phyloP scores from a whole-genome alignment of 2,888 invertebrate species.

The Pteria penguin region DNA sequence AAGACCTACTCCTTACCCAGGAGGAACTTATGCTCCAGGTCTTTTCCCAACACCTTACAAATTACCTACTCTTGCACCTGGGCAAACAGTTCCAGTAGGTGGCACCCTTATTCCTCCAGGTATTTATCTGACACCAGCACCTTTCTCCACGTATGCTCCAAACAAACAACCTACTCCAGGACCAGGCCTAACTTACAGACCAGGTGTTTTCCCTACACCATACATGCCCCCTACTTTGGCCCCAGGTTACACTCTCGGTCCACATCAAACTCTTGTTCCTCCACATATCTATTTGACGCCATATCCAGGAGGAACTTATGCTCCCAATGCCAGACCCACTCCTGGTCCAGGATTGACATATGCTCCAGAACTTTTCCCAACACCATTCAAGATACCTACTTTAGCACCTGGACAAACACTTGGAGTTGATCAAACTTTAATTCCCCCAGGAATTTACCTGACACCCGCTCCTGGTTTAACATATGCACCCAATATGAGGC shows the following conservation, averaged over 20 bases:
- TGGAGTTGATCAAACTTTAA: slow-evolving; percentile 44
- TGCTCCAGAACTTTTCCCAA: slow-evolving; percentile 51
- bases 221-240: slow-evolving; percentile 56
- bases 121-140: slow-evolving; percentile 38
- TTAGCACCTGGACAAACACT: slow-evolving; percentile 52
- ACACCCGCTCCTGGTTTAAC: slow-evolving; percentile 45
- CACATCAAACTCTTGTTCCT: slow-evolving; percentile 43
- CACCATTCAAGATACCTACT: slow-evolving; percentile 54
- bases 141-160: slow-evolving; percentile 50
- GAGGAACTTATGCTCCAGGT: slow-evolving; percentile 44
- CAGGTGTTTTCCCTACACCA: slow-evolving; percentile 50
- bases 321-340: slow-evolving; percentile 54
- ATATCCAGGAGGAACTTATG: slow-evolving; percentile 39
- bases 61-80: slow-evolving; percentile 48
- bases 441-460: slow-evolving; percentile 36
- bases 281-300: slow-evolving; percentile 48
- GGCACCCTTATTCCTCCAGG: slow-evolving; percentile 41
- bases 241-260: slow-evolving; percentile 53
- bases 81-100: slow-evolving; percentile 50
- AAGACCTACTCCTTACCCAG: slow-evolving; percentile 47
- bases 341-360: slow-evolving; percentile 53
- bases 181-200: slow-evolving; percentile 48
- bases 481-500: slow-evolving; percentile 33
- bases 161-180: slow-evolving; percentile 49
- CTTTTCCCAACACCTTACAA: slow-evolving; percentile 40